Base-by-base conservation (phyloP, 2,888 invertebrate species). In the Euproctis similis region DNA sequence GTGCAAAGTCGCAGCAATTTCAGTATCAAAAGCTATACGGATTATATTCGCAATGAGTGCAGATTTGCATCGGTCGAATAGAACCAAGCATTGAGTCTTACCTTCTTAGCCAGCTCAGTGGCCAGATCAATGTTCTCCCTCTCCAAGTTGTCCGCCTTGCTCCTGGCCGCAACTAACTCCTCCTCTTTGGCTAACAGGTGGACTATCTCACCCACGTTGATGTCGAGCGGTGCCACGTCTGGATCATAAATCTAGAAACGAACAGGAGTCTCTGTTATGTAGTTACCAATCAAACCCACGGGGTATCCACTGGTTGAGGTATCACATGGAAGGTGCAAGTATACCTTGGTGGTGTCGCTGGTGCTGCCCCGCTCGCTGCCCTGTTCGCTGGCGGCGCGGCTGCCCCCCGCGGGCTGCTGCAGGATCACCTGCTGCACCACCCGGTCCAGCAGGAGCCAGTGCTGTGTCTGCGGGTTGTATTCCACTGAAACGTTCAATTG, bases 401-500 rank as follows among this genome's bases (percentile, higher is more conserved):
- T 64, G 35, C 63, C 64, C 7, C 72, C 65, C 6, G 62, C 44
- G 0, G 86, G 57, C 58, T 85, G 91, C 75, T 97, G 97, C 26
- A 97, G 81, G 24, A 96, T 92, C 13, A 98, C 89, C 72, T 98
- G 98, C 69, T 98, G 98, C 10, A 94, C 91, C 36, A 98, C 92
- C 39, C 97, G 90, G 75, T 98, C 98, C 62, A 98, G 90, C 30
- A 98, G 87, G 17, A 96, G 75, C 97, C 98, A 98, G 66, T 97
- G 94, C 58, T 96, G 96, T 0, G 94, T 91, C 69, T 94, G 91
- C 7, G 93, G 90, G 42, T 92, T 94, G 67, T 92, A 93, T 52
- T 95, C 95, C 73, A 93, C 93, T 92, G 73, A 8, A 72, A 51
- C n/a, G n/a, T n/a, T n/a, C n/a, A n/a, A n/a, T n/a, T n/a, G n/a